Evolutionary conservation across 2,797 vertebrate species (phyloP).

Genomic region (Acipenser transmontanus): DNA sequence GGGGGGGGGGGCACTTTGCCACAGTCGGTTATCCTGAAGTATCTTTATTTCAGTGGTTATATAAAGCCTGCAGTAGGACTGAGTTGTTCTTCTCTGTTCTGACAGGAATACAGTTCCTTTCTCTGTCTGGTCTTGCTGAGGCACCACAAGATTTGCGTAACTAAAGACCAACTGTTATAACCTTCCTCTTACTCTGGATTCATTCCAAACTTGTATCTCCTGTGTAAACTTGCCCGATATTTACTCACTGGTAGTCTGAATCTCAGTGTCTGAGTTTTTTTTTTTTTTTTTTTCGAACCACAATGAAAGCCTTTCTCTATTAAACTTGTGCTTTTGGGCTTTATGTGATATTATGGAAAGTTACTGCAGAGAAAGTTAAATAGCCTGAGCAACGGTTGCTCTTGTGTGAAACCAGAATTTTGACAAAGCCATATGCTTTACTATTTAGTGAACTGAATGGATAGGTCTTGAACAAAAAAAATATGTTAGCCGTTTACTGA

Average conservation of each 20-base stretch:
- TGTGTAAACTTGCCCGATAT: neutral
- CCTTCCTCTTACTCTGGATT: neutral
- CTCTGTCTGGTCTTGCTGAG: neutral
- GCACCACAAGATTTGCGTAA: neutral
- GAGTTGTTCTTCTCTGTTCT: neutral
- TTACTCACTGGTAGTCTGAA: neutral
- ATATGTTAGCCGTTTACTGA: too few relatives aligned
- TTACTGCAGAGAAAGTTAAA: neutral
- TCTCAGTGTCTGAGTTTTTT: neutral
- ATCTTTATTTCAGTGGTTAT: too few relatives aligned
- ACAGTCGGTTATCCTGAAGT: too few relatives aligned
- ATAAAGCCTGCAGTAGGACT: too few relatives aligned
- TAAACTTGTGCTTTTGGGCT: neutral
- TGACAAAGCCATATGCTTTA: too few relatives aligned
- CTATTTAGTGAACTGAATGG: too few relatives aligned
- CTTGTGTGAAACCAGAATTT: neutral
- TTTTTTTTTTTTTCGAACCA: neutral
- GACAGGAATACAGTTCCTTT: neutral
- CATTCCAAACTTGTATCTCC: neutral
- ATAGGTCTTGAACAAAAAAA: too few relatives aligned
- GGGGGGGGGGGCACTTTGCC: too few relatives aligned
- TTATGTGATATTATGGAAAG: neutral
- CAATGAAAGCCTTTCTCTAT: neutral
- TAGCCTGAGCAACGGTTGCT: neutral
- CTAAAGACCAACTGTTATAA: slow-evolving; percentile 1